Evolutionary conservation across 2,888 invertebrate genomes (phyloP), one percentile per base, ranked within the genome.

Genomic region (Stictocephala bisonia): DNA sequence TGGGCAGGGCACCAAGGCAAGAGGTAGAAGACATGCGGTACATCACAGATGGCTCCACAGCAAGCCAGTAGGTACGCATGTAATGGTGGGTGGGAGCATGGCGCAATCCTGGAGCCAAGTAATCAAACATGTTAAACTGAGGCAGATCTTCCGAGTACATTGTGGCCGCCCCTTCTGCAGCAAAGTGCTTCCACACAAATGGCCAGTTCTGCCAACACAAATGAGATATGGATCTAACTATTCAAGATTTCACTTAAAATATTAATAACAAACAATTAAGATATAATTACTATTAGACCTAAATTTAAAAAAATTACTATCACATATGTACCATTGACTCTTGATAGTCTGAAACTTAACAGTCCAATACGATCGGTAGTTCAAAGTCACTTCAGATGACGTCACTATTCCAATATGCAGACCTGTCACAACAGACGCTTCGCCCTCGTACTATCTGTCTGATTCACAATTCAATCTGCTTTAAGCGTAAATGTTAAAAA

Each of bases 101-200:
- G 2, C 3, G 18, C 2, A 60, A 40, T 0, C 85, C 85, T 13
- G 79, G 79, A 44, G 82, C 82, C 15, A 81, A 76, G 76, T 84
- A 85, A 70, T 84, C 84, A 77, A 86, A 86, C 60, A 83, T 82
- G 9, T 83, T 82, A 41, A 83, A 83, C 29, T 80, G 77, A 0
- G 85, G 84, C 11, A 82, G 81, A 76, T 86, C 86, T 79, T 86
- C 85, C 0, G 83, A 83, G 58, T 83, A 84, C 72, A 85, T 80
- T 1, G 85, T 86, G 7, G 81, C 80, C 66, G 85, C 86, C 0
- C 85, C 82, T 0, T 79, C 77, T 0, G 74, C 40, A 2, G 80
- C 80, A 76, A 83, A 85, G 58, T 83, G 80, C 22, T 84, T 83
- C 85, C 85, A 86, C 6, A 85, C 79, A 67, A 84, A 83, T 1